Conservation (phyloP, 2,797 vertebrate species). For the Rhynchotus rufescens region DNA sequence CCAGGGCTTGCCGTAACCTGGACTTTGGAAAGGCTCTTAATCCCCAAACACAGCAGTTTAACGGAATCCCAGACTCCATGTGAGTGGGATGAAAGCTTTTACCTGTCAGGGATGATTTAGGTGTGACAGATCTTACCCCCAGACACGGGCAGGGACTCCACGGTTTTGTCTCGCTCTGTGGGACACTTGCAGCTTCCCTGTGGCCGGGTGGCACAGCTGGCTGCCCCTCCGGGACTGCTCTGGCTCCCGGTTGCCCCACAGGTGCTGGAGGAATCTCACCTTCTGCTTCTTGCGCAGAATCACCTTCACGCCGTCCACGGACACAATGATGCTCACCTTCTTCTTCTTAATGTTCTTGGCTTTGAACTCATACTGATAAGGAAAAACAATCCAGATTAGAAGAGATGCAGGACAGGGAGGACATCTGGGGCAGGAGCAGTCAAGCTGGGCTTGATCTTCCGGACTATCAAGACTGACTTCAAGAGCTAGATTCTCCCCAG, state of each 20-base stretch:
- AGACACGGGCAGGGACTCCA: not conserved
- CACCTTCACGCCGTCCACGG: constrained; percentile 88
- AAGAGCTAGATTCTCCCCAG: not conserved
- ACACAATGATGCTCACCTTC: constrained; percentile 90
- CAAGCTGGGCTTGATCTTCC: not conserved
- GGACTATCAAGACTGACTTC: not conserved
- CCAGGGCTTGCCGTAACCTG: not conserved
- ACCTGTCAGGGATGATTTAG: not conserved
- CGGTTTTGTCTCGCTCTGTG: not conserved
- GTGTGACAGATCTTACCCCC: not conserved
- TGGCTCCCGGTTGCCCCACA: not conserved
- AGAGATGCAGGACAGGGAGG: not conserved
- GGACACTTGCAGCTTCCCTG: not conserved
- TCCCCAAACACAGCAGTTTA: not conserved
- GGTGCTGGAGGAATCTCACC: constrained; percentile 62
- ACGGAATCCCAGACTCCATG: not conserved
- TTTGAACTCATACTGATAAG: constrained; percentile 91
- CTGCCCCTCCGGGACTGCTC: not conserved
- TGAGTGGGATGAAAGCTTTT: not conserved
- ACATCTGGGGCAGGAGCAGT: not conserved
- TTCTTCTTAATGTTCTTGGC: constrained; percentile 93
- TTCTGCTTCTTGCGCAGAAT: constrained; percentile 89
- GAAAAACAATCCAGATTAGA: not conserved
- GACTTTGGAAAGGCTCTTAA: not conserved
- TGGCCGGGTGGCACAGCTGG: not conserved